A percentile compares a stretch with the other conserved stretches of the same genome.
Evolutionary conservation across 2,113 vertebrate species (phyloP).

Genomic region (Aptenodytes patagonicus): DNA sequence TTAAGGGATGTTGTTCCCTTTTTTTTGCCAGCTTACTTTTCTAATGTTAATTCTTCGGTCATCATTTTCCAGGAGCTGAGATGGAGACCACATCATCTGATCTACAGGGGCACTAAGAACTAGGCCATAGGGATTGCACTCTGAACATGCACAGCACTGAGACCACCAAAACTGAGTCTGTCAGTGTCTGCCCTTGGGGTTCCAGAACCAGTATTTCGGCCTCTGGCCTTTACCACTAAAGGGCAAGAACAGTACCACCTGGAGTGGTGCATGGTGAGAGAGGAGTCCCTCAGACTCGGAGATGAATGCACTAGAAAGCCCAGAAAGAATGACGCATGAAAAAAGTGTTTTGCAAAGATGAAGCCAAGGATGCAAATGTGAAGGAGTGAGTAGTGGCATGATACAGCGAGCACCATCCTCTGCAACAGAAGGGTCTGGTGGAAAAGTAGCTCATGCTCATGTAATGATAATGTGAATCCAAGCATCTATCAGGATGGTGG

Average conservation of each 20-base stretch:
- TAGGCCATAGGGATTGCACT: background rate
- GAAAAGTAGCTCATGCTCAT: background rate
- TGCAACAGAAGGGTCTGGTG: background rate
- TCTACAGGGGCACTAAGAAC: background rate
- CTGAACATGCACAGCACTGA: background rate
- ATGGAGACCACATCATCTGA: background rate
- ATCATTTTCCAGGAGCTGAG: background rate
- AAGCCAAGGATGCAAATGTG: background rate
- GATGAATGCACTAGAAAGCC: background rate
- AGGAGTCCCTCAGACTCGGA: background rate
- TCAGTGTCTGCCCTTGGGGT: background rate
- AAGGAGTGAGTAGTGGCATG: background rate
- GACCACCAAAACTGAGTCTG: background rate
- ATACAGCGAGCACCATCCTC: background rate
- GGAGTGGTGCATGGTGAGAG: background rate
- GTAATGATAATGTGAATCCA: background rate
- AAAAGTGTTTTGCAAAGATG: background rate
- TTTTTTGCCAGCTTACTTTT: background rate
- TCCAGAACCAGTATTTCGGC: background rate
- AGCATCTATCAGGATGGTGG: background rate
- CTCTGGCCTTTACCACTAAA: background rate
- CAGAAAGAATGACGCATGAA: background rate
- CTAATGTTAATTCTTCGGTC: accelerated
- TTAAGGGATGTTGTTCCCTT: background rate
- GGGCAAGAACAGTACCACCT: background rate